Base-by-base conservation (phyloP, 2,113 vertebrate species). In the Carettochelys insculpta region DNA sequence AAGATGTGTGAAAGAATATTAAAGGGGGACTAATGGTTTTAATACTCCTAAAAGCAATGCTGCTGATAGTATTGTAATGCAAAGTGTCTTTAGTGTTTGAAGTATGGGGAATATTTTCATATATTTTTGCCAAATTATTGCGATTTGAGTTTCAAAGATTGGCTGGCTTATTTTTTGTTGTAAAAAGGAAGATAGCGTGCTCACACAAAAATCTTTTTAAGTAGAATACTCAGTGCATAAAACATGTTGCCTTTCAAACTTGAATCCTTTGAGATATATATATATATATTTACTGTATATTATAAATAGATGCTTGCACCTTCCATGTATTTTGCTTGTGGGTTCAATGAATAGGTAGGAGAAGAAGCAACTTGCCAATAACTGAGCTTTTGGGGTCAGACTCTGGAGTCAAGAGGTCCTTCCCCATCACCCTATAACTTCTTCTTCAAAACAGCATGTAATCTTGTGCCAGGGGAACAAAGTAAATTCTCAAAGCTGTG, bases 131-230 rank as follows among this genome's bases (percentile, higher is more conserved):
- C 48, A 3, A 50, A 50, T 11, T 12, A 50, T 29, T 52, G 7
- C 25, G 61, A 81, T 77, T 61, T 86, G 77, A 80, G 52, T 52
- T 86, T 85, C 78, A 90, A 81, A 65, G 78, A 86, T 81, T 90
- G 86, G 58, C 82, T 13, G 45, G n/a, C 48, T 85, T 61, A 61
- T 61, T 54, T 61, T 54, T 80, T 84, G 77, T 75, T 80, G 58
- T 58, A 77, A 80, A 73, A 56, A 38, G 73, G 68, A 76, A 41
- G 77, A 80, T 29, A 24, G 51, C 29, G 29, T n/a, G n/a, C n/a
- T n/a, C n/a, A 48, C 29, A 41, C 10, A 61, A 61, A 47, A 52
- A 54, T 75, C 27, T 75, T 85, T 58, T 43, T 65, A 27, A 6
- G 5, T 43, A 85, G 34, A 61, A 82, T 34, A 29, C 29, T 50